Conservation (phyloP, 2,888 invertebrate species). For the Tetragonisca angustula region DNA sequence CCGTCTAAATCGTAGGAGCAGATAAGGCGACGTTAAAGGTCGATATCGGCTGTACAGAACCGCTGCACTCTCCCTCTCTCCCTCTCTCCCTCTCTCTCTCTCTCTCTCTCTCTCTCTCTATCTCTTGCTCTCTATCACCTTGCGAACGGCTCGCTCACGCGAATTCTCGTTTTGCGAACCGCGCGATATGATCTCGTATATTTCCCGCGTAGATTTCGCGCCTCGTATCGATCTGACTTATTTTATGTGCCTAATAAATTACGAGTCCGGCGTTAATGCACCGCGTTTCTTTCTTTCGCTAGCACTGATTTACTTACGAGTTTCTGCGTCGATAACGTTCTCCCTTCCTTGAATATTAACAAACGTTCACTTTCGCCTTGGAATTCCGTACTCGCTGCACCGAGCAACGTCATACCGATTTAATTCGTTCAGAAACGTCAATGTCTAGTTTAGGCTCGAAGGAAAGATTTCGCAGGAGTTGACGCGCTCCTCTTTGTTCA, state of each 20-base stretch:
- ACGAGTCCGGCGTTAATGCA: conserved; percentile 51
- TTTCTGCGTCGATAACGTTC: background rate
- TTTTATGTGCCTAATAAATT: conserved; percentile 63
- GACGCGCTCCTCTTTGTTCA: background rate
- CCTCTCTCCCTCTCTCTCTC: background rate
- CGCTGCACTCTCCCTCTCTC: background rate
- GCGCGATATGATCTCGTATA: conserved; percentile 63
- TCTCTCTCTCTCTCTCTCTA: background rate
- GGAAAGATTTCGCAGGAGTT: no score
- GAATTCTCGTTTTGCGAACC: conserved; percentile 67
- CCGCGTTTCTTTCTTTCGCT: conserved; percentile 6
- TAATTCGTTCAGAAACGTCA: background rate
- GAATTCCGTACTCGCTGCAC: no score
- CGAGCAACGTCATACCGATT: background rate
- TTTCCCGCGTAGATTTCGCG: conserved; percentile 56
- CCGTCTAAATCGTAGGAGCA: conserved; percentile 61
- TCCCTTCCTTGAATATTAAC: background rate
- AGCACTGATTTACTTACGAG: conserved; percentile 17
- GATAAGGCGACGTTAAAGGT: conserved; percentile 61
- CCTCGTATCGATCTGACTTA: conserved; percentile 63
- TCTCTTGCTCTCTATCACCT: background rate
- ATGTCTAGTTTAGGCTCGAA: no score
- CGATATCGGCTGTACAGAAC: conserved; percentile 52
- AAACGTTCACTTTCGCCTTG: no score
- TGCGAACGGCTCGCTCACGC: conserved; percentile 57